Percentiles rank a stretch among this genome's conserved stretches.
Conservation (phyloP, 2,797 vertebrate genomes). For the Staurois parvus region DNA sequence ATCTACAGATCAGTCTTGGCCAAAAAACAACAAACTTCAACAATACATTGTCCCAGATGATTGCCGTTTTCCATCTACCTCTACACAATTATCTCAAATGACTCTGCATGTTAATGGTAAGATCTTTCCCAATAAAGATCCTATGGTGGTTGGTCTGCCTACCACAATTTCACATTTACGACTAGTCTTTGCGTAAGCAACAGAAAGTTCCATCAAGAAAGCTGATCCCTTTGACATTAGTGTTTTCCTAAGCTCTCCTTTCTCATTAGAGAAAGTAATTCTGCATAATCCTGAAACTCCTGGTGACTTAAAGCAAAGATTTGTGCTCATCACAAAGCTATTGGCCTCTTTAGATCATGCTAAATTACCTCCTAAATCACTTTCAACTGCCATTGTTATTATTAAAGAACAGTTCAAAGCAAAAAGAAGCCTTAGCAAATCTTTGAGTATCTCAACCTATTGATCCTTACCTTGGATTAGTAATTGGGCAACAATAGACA, state of each 20-base stretch:
- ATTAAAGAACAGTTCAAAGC: conserved; percentile 57
- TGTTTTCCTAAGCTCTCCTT: not conserved
- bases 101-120: too few species aligned
- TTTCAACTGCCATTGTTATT: conserved; percentile 57
- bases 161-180: too few species aligned
- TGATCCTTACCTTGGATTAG: conserved; percentile 56
- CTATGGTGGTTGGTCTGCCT: too few species aligned
- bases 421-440: conserved; percentile 46
- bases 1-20: too few species aligned
- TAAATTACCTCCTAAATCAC: conserved; percentile 54
- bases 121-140: too few species aligned
- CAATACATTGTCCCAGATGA: too few species aligned
- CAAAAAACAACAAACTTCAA: too few species aligned
- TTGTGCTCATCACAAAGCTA: conserved; percentile 47
- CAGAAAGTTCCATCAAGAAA: not conserved
- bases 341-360: conserved; percentile 53
- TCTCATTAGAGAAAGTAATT: conserved; percentile 45
- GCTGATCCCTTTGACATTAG: not conserved
- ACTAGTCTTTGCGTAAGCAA: not conserved
- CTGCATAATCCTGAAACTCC: conserved; percentile 45
- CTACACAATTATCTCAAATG: too few species aligned
- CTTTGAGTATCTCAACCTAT: conserved; percentile 50
- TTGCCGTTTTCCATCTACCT: too few species aligned
- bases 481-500: conserved; percentile 57
- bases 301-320: conserved; percentile 30